Base-by-base conservation (phyloP, 1,140 invertebrate species). In the Drosophila obscura region DNA sequence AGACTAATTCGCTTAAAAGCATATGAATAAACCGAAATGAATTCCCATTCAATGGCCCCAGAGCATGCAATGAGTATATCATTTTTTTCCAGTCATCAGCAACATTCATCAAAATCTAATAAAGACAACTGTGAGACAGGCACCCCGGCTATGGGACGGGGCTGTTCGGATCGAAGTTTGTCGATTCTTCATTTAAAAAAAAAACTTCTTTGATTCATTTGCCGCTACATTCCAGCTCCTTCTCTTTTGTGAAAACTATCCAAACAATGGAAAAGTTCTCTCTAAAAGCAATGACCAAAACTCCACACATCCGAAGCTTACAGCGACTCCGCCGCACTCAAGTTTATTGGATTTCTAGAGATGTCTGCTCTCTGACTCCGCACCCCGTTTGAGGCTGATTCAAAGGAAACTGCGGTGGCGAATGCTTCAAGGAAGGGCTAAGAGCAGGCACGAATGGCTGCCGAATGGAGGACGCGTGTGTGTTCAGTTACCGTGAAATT, bases 341-440 rank as follows among this genome's bases (percentile, higher is more conserved):
- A 75, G 74, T 81, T 87, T 82, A 85, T 85, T 85, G 77, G 78
- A 85, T 85, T 83, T 85, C 63, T 64, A 67, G 77, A 55, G 77
- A 66, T 68, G 55, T 66, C 57, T 61, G 19, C 49, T 58, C 64
- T 43, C 39, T 43, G 64, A 51, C 61, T 63, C 44, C 31, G n/a
- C 28, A 28, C 39, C n/a, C 13, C 11, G 35, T 5, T 39, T 39
- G 35, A 39, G 35, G 35, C 44, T 43, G 46, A 43, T 59, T 66
- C 53, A 67, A 72, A 76, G 67, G 39, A 83, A 72, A 76, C 63
- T 79, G 66, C 59, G 80, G 53, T 58, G 51, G 46, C 46, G 46
- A 45, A 59, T 46, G 41, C 66, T 67, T 71, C 45, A 53, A 26
- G 57, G 63, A 67, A 69, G 77, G 59, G 59, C 73, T 48, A 65